Evolutionary conservation across 2,888 invertebrate species (phyloP).

Genomic region (Platerodrilus igneus): DNA sequence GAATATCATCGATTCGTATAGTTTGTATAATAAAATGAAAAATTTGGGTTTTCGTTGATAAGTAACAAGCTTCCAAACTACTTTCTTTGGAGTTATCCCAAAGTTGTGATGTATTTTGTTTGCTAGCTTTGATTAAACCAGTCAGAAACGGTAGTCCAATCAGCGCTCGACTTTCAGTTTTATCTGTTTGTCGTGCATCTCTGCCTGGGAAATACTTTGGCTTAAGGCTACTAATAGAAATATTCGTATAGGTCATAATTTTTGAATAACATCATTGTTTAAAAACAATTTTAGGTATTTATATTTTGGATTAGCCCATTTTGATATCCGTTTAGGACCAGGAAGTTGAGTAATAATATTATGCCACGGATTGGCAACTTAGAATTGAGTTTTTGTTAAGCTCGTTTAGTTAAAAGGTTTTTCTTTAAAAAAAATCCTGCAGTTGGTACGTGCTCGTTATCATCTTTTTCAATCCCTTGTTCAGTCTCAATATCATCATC

Average conservation of each 20-base stretch:
- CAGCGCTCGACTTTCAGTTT: no score
- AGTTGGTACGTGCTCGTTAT: constrained; percentile 1
- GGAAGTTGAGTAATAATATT: no score
- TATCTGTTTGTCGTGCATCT: no score
- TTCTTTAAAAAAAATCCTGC: not conserved
- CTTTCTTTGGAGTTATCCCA: constrained; percentile 2
- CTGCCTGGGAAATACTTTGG: no score
- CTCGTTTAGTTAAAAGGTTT: no score
- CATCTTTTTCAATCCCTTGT: not conserved
- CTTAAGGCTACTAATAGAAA: no score
- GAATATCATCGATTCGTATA: no score
- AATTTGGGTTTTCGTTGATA: not conserved
- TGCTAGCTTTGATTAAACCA: constrained; percentile 1
- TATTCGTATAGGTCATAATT: not conserved
- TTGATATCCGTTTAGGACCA: no score
- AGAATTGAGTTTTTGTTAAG: no score
- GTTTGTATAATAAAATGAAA: constrained; percentile 5
- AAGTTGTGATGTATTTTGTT: constrained; percentile 4
- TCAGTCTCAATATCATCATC: not conserved
- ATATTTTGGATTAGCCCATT: not conserved
- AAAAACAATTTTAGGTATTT: constrained; percentile 1
- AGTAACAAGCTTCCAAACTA: constrained; percentile 1
- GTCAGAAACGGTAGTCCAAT: not conserved
- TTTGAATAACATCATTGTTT: not conserved
- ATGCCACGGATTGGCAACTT: no score